Percentiles rank a stretch among this genome's conserved stretches.
These are phyloP conservation scores for Nomada fabriciana DNA, from an alignment of 2,888 invertebrate genomes.

Conservation along the genomic window DNA sequence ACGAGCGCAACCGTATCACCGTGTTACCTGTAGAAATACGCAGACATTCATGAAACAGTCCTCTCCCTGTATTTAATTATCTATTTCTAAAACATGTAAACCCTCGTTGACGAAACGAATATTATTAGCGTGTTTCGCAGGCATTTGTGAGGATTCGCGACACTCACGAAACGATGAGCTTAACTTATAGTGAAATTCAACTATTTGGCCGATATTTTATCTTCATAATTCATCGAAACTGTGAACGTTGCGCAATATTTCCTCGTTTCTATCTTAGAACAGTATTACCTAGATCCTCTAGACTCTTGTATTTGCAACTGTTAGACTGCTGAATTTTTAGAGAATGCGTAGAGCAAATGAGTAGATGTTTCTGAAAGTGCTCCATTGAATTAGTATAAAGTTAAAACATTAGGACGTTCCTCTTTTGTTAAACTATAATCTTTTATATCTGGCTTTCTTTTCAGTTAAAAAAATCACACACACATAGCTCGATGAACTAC, in stretches of 20 bases:
- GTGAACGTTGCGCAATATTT: neutral
- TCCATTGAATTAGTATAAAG: no score
- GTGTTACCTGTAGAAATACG: conserved; percentile 35
- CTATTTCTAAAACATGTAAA: conserved; percentile 48
- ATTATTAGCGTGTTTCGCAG: conserved; percentile 26
- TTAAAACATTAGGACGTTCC: no score
- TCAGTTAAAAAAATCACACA: neutral
- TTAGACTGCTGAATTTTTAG: no score
- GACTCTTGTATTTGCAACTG: no score
- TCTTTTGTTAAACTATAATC: neutral
- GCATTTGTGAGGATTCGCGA: conserved; percentile 11
- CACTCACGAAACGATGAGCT: conserved; percentile 43
- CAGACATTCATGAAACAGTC: conserved; percentile 11
- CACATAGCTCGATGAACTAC: conserved; percentile 41
- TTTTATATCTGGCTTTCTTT: neutral
- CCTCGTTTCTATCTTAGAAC: no score
- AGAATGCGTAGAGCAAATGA: no score
- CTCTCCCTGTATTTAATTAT: conserved; percentile 41
- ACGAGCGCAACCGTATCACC: conserved; percentile 56
- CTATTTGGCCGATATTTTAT: neutral
- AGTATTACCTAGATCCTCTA: no score
- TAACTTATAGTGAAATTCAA: conserved; percentile 43
- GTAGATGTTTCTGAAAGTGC: no score
- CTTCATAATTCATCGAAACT: conserved; percentile 44
- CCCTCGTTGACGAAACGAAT: conserved; percentile 32